Base-by-base conservation (phyloP, 2,888 invertebrate genomes). In the Himalopsyche tibetana region DNA sequence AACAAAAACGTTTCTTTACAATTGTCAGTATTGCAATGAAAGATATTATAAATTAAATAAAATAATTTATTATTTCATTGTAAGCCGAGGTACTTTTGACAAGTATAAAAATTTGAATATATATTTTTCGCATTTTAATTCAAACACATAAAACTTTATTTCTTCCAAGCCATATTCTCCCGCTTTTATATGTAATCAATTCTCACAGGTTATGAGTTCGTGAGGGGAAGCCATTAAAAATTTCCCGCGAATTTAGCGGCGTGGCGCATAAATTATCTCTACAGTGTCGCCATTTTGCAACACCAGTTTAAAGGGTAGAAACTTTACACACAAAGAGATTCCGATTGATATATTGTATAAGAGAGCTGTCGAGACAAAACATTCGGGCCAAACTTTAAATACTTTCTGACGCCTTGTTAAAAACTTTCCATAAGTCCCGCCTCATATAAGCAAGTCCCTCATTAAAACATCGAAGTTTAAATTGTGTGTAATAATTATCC, bases 341-440 rank as follows among this genome's bases (percentile, higher is more conserved):
- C 83, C 86, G 84, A 86, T 86, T 86, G 86, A 86, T 86, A 86
- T 84, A 86, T 86, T 86, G 83, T 86, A 83, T 81, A 69, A 83
- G 80, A 84, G 83, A 84, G 86, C 81, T 86, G 83, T 83, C 81
- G 81, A 84, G 86, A 84, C 86, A 82, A 86, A 83, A 86, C 86
- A 86, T 80, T 83, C 81, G 28, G 38, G 74, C 74, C 12, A 4
- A 74, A 74, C 28, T 74, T 74, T 74, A 38, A 74, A 74, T 74
- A 74, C 74, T 74, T 74, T 74, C 38, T 63, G 38, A 74, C 38
- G 74, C 38, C 86, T 86, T 86, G 86, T 86, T 86, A 86, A 84
- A 69, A 86, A 86, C 80, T 86, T 86, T 86, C 63, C 82, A 81
- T 56, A 80, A 81, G 42, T 84, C 63, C 81, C 84, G 79, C 40